Base-by-base conservation (phyloP, 1,140 invertebrate species). In the Orussus abietinus region DNA sequence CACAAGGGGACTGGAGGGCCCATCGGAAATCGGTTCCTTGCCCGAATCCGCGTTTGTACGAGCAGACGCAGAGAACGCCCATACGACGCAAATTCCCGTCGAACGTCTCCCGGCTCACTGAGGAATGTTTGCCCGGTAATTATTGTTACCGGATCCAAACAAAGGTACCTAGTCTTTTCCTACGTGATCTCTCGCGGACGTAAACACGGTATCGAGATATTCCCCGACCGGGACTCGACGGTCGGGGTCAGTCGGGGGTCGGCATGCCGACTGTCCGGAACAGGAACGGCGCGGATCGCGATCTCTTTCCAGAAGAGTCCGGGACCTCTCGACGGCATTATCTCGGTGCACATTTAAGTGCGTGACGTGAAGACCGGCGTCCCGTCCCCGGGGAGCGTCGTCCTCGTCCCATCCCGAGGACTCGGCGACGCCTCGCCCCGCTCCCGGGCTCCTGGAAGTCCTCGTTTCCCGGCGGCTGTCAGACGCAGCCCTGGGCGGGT, bases 321-420 rank as follows among this genome's bases (percentile, higher is more conserved):
- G 45, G 54, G 50, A 60, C 49, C 60, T 63, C 64, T 61, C 60
- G 53, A 59, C 53, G 57, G 63, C 57, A 69, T 73, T 69, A 73
- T 70, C 65, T 69, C 58, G 58, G 60, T 72, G 69, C 66, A 66
- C 68, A 69, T 72, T 70, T 69, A 69, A 70, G 67, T 67, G 60
- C 62, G 55, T 59, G 51, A 64, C 54, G 58, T 55, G 61, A 71
- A 69, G 59, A 64, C 56, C 50, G 40, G 51, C 53, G 47, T 38
- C 32, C 47, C n/a, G n/a, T n/a, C n/a, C n/a, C n/a, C n/a, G n/a
- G n/a, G n/a, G n/a, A n/a, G n/a, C n/a, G n/a, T n/a, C n/a, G n/a
- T n/a, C n/a, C n/a, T n/a, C n/a, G n/a, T n/a, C n/a, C n/a, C n/a
- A n/a, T n/a, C n/a, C n/a, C n/a, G n/a, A n/a, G n/a, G n/a, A n/a